Evolutionary conservation across 35 echinoderm and acorn worm genomes (phyloP).

Genomic region (Ophioderma brevispina): DNA sequence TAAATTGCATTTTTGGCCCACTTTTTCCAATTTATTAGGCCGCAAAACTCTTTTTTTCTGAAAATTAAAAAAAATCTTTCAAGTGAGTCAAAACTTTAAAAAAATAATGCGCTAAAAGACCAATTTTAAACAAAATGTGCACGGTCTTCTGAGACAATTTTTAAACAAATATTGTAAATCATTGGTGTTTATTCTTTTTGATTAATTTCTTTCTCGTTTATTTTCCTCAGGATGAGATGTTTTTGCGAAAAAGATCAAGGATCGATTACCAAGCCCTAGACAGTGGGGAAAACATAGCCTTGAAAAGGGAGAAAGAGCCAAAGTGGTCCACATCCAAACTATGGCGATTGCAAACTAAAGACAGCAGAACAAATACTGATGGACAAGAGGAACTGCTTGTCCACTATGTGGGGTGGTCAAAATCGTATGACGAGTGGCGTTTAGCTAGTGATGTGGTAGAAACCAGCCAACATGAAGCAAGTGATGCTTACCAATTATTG

Average conservation of each 20-base stretch:
- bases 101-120: too few relatives aligned
- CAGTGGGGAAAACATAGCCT: not conserved
- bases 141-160: too few relatives aligned
- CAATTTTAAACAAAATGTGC: too few relatives aligned
- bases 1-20: too few relatives aligned
- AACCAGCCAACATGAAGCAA: not conserved
- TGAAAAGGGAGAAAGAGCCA: not conserved
- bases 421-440: not conserved
- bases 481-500: not conserved
- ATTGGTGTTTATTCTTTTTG: too few relatives aligned
- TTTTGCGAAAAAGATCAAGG: not conserved
- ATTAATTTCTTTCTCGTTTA: too few relatives aligned
- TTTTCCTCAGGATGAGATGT: too few relatives aligned
- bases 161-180: too few relatives aligned
- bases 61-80: too few relatives aligned
- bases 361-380: not conserved
- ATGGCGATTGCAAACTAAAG: not conserved
- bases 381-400: not conserved
- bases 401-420: not conserved
- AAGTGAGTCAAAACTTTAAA: too few relatives aligned
- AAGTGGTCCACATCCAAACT: not conserved
- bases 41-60: too few relatives aligned
- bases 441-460: not conserved
- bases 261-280: not conserved
- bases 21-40: too few relatives aligned